Conservation (phyloP, 2,113 vertebrate genomes). For the Zeus faber region DNA sequence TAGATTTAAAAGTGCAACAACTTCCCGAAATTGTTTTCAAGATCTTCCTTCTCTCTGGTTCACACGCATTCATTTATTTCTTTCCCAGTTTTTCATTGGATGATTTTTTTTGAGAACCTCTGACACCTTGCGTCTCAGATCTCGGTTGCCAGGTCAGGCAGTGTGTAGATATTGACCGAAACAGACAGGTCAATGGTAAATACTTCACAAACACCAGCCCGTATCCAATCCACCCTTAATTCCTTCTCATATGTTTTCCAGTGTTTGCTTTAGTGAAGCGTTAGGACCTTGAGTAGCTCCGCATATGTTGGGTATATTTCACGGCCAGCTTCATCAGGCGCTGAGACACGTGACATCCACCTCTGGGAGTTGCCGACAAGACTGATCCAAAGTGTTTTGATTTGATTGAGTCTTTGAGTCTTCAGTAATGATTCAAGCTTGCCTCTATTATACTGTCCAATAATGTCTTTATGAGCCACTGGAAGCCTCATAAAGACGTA, state of each 20-base stretch:
- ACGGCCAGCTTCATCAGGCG: constrained; percentile 39
- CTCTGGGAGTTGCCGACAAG: constrained; percentile 58
- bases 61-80: no score
- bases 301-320: constrained; percentile 75
- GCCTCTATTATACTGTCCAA: neutral
- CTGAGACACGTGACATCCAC: constrained; percentile 55
- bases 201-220: constrained; percentile 69
- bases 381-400: constrained; percentile 52
- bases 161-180: constrained; percentile 58
- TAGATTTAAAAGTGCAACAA: no score
- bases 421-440: no score
- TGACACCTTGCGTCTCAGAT: constrained; percentile 24
- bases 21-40: no score
- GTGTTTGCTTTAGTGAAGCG: constrained; percentile 68
- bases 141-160: constrained; percentile 60
- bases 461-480: neutral
- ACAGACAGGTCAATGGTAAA: constrained; percentile 59
- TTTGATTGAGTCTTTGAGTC: constrained; percentile 34
- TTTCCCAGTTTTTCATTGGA: no score
- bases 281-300: constrained; percentile 64
- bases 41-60: no score
- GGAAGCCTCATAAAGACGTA: neutral
- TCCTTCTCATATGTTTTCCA: constrained; percentile 74
- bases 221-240: constrained; percentile 70
- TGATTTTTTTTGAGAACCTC: no score